phyloP scores from a whole-genome alignment of 2,888 invertebrate genomes.

The Scaeva pyrastri region DNA sequence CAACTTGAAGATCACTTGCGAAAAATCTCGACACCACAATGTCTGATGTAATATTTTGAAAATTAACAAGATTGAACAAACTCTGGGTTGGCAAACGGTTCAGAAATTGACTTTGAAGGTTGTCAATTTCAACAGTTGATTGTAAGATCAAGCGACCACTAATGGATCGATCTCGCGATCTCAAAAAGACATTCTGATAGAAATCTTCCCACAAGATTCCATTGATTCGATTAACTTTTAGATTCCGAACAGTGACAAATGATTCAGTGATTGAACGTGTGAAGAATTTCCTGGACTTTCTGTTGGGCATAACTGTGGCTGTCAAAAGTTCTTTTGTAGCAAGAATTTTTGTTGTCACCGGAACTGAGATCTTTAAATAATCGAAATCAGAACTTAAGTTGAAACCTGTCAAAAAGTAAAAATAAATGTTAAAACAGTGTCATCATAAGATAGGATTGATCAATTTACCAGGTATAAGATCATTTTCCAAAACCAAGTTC shows the following conservation, averaged over 20 bases:
- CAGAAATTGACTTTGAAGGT: conserved; percentile 77
- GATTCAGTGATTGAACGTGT: conserved; percentile 50
- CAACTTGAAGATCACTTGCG: conserved; percentile 77
- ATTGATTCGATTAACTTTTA: conserved; percentile 79
- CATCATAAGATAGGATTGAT: not conserved
- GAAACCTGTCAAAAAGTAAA: conserved; percentile 76
- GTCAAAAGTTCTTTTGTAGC: conserved; percentile 77
- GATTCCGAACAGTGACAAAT: conserved; percentile 26
- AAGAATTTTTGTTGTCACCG: conserved; percentile 77
- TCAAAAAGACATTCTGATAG: conserved; percentile 79
- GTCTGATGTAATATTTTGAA: conserved; percentile 79
- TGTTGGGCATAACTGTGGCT: conserved; percentile 38
- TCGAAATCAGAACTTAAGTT: conserved; percentile 60
- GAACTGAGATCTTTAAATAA: conserved; percentile 74
- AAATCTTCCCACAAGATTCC: conserved; percentile 79
- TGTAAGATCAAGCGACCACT: conserved; percentile 80
- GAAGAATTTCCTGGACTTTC: conserved; percentile 12
- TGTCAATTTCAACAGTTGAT: conserved; percentile 75
- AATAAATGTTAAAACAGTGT: not conserved
- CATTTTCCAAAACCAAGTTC: conserved; percentile 79
- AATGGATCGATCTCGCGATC: conserved; percentile 79
- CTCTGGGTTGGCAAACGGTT: conserved; percentile 78
- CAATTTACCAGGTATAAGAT: conserved; percentile 79
- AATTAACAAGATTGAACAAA: conserved; percentile 79
- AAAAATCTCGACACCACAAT: conserved; percentile 79